Conservation (phyloP, 2,888 invertebrate genomes). For the Tortrix viridana region DNA sequence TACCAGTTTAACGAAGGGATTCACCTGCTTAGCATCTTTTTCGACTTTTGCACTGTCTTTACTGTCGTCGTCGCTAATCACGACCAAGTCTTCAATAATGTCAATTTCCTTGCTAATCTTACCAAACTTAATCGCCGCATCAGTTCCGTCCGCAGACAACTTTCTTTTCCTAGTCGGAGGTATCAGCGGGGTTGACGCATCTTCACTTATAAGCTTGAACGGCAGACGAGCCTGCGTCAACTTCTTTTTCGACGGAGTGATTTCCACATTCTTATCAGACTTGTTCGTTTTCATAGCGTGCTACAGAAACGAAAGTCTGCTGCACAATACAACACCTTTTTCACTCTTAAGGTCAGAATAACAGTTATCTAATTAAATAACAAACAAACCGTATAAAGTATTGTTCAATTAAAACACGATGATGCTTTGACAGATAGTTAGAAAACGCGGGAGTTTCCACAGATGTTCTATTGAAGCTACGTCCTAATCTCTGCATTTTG, state of each 20-base stretch:
- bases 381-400: conserved; percentile 25
- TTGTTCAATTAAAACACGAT: conserved; percentile 46
- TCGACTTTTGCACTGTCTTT: conserved; percentile 49
- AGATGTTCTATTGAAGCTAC: conserved; percentile 29
- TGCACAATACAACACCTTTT: conserved; percentile 32
- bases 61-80: conserved; percentile 75
- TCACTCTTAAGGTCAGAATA: conserved; percentile 37
- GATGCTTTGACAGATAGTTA: conserved; percentile 55
- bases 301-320: conserved; percentile 20
- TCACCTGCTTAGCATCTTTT: conserved; percentile 54
- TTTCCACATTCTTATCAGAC: conserved; percentile 63
- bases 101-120: conserved; percentile 74
- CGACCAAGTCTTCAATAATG: conserved; percentile 55
- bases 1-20: conserved; percentile 75
- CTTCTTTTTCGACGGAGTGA: conserved; percentile 82
- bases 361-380: conserved; percentile 35
- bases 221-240: conserved; percentile 86
- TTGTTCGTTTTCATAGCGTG: conserved; percentile 71
- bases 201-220: conserved; percentile 82
- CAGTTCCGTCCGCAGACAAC: conserved; percentile 65
- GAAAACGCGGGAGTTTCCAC: conserved; percentile 67
- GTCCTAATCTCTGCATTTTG: background rate
- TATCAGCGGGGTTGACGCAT: conserved; percentile 60
- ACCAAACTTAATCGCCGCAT: conserved; percentile 66
- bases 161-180: conserved; percentile 74